phyloP scores from a whole-genome alignment of 2,113 vertebrate species.

The Plestiodon gilberti region DNA sequence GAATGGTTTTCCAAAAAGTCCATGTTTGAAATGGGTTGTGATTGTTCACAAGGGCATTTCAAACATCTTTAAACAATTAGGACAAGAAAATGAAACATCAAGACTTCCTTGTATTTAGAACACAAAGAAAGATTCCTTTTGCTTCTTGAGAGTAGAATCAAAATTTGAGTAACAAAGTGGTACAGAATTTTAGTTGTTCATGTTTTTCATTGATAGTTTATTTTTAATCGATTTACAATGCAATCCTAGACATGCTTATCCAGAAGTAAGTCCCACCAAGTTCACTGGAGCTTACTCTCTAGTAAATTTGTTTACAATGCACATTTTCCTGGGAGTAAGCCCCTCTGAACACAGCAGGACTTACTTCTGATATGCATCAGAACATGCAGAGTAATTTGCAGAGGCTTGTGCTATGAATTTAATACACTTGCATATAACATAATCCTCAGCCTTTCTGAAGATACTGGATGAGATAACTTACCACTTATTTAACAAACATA shows the following conservation, averaged over 20 bases:
- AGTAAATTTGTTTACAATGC: too few relatives aligned
- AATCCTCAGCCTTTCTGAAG: background rate
- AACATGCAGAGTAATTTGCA: too few relatives aligned
- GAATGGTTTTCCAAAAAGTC: constrained; percentile 40
- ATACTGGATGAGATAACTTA: background rate
- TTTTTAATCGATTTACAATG: too few relatives aligned
- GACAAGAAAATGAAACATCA: constrained; percentile 50
- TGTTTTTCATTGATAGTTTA: too few relatives aligned
- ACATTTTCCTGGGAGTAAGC: too few relatives aligned
- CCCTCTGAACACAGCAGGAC: too few relatives aligned
- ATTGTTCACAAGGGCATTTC: constrained; percentile 50
- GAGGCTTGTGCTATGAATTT: too few relatives aligned
- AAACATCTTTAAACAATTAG: constrained; percentile 51
- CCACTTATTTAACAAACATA: background rate
- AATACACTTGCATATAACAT: background rate
- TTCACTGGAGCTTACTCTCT: too few relatives aligned
- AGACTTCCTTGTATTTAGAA: constrained; percentile 41
- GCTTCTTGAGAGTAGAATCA: background rate
- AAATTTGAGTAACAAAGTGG: background rate
- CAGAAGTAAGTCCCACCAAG: too few relatives aligned
- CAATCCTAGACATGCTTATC: too few relatives aligned
- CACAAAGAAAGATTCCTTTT: constrained; percentile 19
- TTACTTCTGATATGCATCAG: too few relatives aligned
- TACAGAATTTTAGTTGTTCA: background rate
- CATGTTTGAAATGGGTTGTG: constrained; percentile 38